phyloP scores from a whole-genome alignment of 1,140 invertebrate species.

The Anthonomus grandis region DNA sequence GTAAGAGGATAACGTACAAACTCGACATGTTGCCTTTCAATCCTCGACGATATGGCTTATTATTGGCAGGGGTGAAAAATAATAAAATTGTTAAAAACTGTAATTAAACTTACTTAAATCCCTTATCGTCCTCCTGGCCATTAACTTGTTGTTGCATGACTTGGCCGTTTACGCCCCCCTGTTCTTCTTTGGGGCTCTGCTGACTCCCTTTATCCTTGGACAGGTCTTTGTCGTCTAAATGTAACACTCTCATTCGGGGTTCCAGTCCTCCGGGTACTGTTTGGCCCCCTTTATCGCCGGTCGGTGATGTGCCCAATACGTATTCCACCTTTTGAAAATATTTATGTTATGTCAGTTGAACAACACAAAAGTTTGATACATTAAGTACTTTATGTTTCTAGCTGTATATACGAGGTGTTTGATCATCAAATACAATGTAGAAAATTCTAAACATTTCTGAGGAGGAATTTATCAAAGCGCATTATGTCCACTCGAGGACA shows the following conservation, averaged over 20 bases:
- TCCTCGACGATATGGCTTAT: neutral
- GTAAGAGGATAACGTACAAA: no score
- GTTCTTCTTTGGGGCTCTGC: slow-evolving; percentile 64
- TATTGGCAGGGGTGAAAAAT: neutral
- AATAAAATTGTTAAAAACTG: neutral
- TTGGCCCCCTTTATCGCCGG: slow-evolving; percentile 61
- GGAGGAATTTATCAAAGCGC: no score
- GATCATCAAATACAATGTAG: no score
- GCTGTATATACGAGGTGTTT: no score
- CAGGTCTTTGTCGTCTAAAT: slow-evolving; percentile 59
- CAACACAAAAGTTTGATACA: no score
- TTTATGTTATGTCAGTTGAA: neutral
- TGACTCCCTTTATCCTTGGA: slow-evolving; percentile 53
- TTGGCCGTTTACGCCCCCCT: slow-evolving; percentile 68
- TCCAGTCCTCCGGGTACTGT: slow-evolving; percentile 52
- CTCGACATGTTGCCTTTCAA: no score
- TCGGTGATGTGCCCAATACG: slow-evolving; percentile 88
- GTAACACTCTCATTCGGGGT: slow-evolving; percentile 67
- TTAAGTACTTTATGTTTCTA: no score
- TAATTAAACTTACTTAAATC: slow-evolving; percentile 76
- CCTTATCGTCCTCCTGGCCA: slow-evolving; percentile 83
- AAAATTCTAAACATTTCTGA: no score
- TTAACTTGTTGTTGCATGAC: slow-evolving; percentile 42
- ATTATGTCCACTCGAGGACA: no score
- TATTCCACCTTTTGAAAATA: slow-evolving; percentile 79